phyloP scores from a whole-genome alignment of 2,888 invertebrate species.

The Campoletis raptor region DNA sequence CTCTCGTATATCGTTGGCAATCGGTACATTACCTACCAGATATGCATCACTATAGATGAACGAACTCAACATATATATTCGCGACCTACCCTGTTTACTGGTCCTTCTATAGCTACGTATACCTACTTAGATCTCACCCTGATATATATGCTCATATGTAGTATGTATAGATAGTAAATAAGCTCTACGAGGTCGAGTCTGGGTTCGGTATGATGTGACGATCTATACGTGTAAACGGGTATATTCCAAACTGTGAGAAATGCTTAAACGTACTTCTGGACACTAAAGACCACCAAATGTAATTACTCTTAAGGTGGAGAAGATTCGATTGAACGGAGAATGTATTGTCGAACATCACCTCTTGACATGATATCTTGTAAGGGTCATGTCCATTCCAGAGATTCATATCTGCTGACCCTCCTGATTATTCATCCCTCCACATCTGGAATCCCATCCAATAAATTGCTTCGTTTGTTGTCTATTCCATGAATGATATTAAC shows the following conservation, averaged over 20 bases:
- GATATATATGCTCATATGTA: constrained; percentile 3
- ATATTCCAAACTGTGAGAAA: constrained; percentile 43
- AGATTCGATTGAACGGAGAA: constrained; percentile 35
- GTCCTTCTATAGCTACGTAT: constrained; percentile 47
- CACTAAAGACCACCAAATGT: constrained; percentile 43
- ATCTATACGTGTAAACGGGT: not conserved
- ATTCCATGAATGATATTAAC: not conserved
- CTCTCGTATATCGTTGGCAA: constrained; percentile 33
- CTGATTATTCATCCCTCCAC: not conserved
- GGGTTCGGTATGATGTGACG: not conserved
- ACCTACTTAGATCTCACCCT: constrained; percentile 56
- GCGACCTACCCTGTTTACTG: constrained; percentile 48
- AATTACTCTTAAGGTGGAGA: constrained; percentile 10
- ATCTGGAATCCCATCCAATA: not conserved
- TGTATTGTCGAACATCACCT: constrained; percentile 24
- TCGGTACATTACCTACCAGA: constrained; percentile 14
- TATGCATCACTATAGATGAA: constrained; percentile 56
- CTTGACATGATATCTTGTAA: constrained; percentile 10
- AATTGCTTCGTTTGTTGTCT: not conserved
- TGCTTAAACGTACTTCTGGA: constrained; percentile 45
- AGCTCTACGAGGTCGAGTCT: constrained; percentile 37
- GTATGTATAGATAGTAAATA: not conserved
- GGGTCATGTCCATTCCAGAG: constrained; percentile 33
- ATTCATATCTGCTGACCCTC: not conserved
- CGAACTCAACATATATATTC: constrained; percentile 41